Conservation (phyloP, 2,797 vertebrate genomes). For the Enteromius argenteus region DNA sequence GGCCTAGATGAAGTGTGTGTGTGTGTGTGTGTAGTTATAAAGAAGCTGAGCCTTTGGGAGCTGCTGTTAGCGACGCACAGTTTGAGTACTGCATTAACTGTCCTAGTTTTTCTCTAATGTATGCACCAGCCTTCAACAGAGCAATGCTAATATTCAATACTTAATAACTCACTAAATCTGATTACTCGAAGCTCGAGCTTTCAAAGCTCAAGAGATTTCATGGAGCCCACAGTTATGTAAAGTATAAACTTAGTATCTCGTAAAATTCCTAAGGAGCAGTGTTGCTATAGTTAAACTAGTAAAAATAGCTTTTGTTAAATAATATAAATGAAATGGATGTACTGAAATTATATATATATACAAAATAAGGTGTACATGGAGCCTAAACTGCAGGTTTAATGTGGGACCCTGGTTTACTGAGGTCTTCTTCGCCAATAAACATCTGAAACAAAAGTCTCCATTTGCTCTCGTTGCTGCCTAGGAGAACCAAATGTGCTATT, state of each 20-base stretch:
- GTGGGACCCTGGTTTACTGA: not conserved
- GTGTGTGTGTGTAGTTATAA: constrained; percentile 32
- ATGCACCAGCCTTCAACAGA: not conserved
- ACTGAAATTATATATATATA: not conserved
- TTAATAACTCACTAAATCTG: not conserved
- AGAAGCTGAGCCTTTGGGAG: constrained; percentile 38
- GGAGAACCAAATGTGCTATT: not conserved
- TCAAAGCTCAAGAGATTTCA: not conserved
- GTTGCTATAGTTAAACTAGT: not conserved
- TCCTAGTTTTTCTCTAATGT: constrained; percentile 37
- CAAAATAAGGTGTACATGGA: not conserved
- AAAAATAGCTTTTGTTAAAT: not conserved
- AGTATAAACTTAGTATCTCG: not conserved
- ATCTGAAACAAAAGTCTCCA: constrained; percentile 1
- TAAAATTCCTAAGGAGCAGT: not conserved
- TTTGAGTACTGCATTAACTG: constrained; percentile 45
- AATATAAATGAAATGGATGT: not conserved
- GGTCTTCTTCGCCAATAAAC: not conserved
- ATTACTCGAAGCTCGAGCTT: not conserved
- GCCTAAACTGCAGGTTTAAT: too few species aligned
- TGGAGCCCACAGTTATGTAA: not conserved
- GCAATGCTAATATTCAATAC: constrained; percentile 4
- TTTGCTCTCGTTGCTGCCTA: not conserved
- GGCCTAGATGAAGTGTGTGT: constrained; percentile 45
- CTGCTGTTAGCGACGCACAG: constrained; percentile 39